Evolutionary conservation across 2,888 invertebrate species (phyloP).

Genomic region (Dynastes tityus): DNA sequence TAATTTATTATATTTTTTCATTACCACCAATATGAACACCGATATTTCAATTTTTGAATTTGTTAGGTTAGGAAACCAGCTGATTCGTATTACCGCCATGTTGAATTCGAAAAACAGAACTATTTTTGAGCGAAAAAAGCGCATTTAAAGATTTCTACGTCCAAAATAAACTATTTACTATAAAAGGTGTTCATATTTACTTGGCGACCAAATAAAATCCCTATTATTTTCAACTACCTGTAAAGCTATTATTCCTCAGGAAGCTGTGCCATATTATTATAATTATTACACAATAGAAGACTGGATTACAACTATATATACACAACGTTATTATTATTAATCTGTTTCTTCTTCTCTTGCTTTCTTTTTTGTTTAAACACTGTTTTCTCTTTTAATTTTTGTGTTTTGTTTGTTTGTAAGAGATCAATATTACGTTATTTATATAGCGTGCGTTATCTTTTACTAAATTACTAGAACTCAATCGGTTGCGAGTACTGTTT

Average conservation of each 20-base stretch:
- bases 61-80: no score
- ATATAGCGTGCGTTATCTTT: no score
- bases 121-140: no score
- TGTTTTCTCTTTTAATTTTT: constrained; percentile 24
- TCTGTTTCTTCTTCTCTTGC: constrained; percentile 49
- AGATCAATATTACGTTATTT: not conserved
- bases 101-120: no score
- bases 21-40: constrained; percentile 22
- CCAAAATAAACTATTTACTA: no score
- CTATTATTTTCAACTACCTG: constrained; percentile 54
- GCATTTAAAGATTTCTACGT: no score
- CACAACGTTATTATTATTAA: constrained; percentile 52
- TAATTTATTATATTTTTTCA: constrained; percentile 19
- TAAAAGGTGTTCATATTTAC: no score
- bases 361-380: not conserved
- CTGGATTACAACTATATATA: constrained; percentile 65
- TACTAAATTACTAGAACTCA: no score
- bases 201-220: constrained; percentile 4
- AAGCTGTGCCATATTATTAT: constrained; percentile 58
- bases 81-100: no score
- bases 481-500: not conserved
- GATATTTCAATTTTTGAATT: not conserved
- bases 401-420: not conserved
- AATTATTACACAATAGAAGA: constrained; percentile 62
- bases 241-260: constrained; percentile 60